phyloP scores from a whole-genome alignment of 2,888 invertebrate species.

The Eledone cirrhosa region DNA sequence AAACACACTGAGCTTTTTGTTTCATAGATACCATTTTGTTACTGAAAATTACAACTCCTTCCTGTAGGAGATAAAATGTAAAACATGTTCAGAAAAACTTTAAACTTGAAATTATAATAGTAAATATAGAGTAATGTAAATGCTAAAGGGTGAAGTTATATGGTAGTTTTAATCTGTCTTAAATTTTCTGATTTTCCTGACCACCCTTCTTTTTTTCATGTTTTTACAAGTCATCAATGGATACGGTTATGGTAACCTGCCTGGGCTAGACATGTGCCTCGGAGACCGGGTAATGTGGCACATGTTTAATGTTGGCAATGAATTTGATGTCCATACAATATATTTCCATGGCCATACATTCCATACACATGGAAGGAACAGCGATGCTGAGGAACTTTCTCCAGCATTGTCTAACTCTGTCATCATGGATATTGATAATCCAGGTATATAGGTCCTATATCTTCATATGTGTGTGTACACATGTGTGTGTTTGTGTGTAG shows the following conservation, averaged over 20 bases:
- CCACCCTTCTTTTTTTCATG: not conserved
- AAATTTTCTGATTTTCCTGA: not conserved
- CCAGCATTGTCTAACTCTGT: conserved; percentile 37
- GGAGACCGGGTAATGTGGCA: conserved; percentile 47
- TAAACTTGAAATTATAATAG: too few species aligned
- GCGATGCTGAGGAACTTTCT: conserved; percentile 39
- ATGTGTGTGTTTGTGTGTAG: not conserved
- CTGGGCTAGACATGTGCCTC: conserved; percentile 45
- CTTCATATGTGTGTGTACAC: not conserved
- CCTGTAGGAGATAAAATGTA: too few species aligned
- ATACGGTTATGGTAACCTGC: conserved; percentile 44
- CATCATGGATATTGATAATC: conserved; percentile 41
- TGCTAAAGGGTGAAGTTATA: too few species aligned
- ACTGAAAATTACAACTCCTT: too few species aligned
- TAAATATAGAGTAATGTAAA: too few species aligned
- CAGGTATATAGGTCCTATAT: conserved; percentile 33
- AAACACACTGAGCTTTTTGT: too few species aligned
- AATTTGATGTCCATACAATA: conserved; percentile 41
- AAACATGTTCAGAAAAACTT: too few species aligned
- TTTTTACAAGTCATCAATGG: conserved; percentile 47
- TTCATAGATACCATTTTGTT: too few species aligned
- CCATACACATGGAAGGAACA: conserved; percentile 35
- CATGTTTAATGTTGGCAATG: conserved; percentile 41
- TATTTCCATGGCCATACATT: conserved; percentile 46
- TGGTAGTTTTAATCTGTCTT: too few species aligned